phyloP scores from a whole-genome alignment of 2,113 vertebrate species.

The Brienomyrus longianalis region DNA sequence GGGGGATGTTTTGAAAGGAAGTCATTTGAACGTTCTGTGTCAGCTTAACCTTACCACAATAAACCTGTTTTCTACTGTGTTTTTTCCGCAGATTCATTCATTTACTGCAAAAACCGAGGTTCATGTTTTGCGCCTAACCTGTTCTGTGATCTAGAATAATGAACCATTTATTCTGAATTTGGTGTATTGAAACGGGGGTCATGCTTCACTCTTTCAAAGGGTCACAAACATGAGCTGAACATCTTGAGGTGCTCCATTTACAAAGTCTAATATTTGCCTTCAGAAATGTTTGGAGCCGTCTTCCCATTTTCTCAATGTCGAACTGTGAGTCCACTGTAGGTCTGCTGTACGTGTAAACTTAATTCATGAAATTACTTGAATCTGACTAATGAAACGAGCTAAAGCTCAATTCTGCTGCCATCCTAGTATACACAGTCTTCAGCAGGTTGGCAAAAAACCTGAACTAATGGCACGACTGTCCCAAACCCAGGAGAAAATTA shows the following conservation, averaged over 20 bases:
- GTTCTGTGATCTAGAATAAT: background rate
- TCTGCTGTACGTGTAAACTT: background rate
- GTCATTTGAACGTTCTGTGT: conserved; percentile 28
- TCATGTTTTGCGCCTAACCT: background rate
- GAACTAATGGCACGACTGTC: background rate
- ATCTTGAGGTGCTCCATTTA: background rate
- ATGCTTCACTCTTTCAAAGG: background rate
- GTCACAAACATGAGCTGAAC: background rate
- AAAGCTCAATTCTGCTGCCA: background rate
- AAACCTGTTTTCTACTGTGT: conserved; percentile 26
- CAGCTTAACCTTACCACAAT: conserved; percentile 25
- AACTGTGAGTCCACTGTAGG: background rate
- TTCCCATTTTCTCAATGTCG: background rate
- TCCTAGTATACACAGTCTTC: background rate
- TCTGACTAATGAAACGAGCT: background rate
- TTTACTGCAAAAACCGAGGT: background rate
- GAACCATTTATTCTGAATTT: background rate
- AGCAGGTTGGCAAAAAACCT: background rate
- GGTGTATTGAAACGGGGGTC: background rate
- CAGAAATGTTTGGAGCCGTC: background rate
- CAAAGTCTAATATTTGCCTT: background rate
- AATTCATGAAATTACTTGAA: background rate
- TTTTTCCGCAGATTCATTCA: background rate
- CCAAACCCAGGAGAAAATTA: background rate
- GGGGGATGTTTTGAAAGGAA: conserved; percentile 9